phyloP scores from a whole-genome alignment of 2,113 vertebrate genomes.

The Pipa parva region DNA sequence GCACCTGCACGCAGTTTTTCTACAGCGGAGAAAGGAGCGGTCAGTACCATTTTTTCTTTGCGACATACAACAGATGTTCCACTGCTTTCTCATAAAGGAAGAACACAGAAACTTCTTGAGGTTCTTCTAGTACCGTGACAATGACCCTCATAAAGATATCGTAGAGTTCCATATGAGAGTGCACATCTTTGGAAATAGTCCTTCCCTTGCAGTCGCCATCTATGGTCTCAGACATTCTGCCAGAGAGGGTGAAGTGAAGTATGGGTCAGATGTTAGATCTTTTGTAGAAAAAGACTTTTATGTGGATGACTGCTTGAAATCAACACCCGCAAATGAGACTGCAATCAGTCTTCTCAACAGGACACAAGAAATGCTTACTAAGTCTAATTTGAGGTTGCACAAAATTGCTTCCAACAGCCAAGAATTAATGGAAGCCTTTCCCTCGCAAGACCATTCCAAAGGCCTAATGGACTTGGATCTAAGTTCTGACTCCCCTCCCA shows the following conservation, averaged over 20 bases:
- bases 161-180: background rate
- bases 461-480: background rate
- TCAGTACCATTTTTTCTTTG: no score
- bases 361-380: no score
- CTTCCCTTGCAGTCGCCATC: no score
- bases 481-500: background rate
- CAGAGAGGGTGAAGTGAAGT: constrained; percentile 14
- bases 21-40: no score
- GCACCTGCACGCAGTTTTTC: no score
- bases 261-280: constrained; percentile 5
- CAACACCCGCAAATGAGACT: background rate
- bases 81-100: no score
- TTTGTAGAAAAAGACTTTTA: constrained; percentile 22
- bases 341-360: constrained; percentile 22
- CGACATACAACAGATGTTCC: no score
- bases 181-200: constrained; percentile 12
- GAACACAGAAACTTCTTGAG: no score
- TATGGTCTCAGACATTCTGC: constrained; percentile 24
- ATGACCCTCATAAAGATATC: background rate
- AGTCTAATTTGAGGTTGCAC: no score
- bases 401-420: constrained; percentile 7
- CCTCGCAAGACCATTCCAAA: background rate
- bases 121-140: no score
- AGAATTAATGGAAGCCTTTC: constrained; percentile 3
- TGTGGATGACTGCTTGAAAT: constrained; percentile 34